phyloP scores from a whole-genome alignment of 2,113 vertebrate species.

The Chroicocephalus ridibundus region DNA sequence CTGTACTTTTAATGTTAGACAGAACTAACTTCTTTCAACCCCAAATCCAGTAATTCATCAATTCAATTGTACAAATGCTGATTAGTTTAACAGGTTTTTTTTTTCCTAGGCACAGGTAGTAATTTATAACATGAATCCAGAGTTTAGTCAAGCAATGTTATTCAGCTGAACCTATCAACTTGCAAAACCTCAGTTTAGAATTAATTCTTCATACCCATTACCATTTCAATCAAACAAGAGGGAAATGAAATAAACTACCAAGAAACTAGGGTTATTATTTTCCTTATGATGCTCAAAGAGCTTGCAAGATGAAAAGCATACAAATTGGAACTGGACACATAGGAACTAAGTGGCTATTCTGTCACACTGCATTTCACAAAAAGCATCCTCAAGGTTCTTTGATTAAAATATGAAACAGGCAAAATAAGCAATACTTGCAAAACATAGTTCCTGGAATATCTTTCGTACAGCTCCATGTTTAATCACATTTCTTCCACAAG shows the following conservation, averaged over 20 bases:
- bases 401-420: slow-evolving; percentile 29
- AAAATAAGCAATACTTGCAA: background rate
- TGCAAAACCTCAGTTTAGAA: slow-evolving; percentile 11
- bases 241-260: slow-evolving; percentile 6
- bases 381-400: slow-evolving; percentile 7
- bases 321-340: background rate
- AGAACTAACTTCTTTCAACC: background rate
- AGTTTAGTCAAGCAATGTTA: background rate
- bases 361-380: slow-evolving; percentile 1
- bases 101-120: background rate
- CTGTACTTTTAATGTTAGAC: background rate
- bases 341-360: slow-evolving; percentile 26
- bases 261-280: slow-evolving; percentile 16
- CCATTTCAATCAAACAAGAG: background rate
- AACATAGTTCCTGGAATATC: background rate
- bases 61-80: background rate
- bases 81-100: background rate
- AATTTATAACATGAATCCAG: background rate
- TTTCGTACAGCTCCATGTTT: background rate
- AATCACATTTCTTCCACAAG: background rate
- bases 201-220: slow-evolving; percentile 12
- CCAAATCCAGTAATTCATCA: background rate
- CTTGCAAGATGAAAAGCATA: background rate
- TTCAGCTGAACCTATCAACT: background rate
- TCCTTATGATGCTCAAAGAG: background rate